A percentile compares a stretch with the other conserved stretches of the same genome.
phyloP scores from a whole-genome alignment of 2,888 invertebrate species.

The Gnatocerus cornutus region DNA sequence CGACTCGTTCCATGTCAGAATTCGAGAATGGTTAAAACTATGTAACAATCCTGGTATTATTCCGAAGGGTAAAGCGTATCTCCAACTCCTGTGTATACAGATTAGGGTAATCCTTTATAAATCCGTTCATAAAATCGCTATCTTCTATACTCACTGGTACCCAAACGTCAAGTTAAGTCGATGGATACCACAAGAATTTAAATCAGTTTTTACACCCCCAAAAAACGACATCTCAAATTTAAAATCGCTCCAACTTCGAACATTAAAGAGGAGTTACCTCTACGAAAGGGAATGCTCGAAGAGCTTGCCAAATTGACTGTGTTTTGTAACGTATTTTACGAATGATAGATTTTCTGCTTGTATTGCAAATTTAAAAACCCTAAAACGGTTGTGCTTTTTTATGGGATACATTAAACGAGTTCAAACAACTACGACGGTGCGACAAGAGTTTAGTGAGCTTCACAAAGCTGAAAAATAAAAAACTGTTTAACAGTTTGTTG shows the following conservation, averaged over 20 bases:
- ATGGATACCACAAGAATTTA: conserved; percentile 49
- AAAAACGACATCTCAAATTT: conserved; percentile 37
- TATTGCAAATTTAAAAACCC: conserved; percentile 18
- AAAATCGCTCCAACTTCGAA: conserved; percentile 40
- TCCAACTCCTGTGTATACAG: conserved; percentile 64
- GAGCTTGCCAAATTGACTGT: conserved; percentile 31
- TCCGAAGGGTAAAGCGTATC: conserved; percentile 58
- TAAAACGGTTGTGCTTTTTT: conserved; percentile 8
- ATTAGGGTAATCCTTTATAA: conserved; percentile 65
- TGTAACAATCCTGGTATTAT: conserved; percentile 59
- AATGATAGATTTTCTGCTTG: conserved; percentile 28
- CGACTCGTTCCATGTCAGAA: conserved; percentile 57
- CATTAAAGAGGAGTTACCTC: conserved; percentile 31
- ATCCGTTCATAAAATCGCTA: conserved; percentile 66
- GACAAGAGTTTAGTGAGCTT: too few species aligned
- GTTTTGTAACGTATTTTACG: conserved; percentile 27
- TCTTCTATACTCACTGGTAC: conserved; percentile 60
- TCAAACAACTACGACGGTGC: conserved; percentile 4
- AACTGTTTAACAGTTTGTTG: too few species aligned
- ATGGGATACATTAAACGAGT: not conserved
- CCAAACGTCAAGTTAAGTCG: conserved; percentile 55
- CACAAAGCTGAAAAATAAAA: too few species aligned
- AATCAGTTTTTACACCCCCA: conserved; percentile 43
- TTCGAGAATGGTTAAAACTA: conserved; percentile 57
- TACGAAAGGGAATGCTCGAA: conserved; percentile 14